These are phyloP conservation scores for Brachypteracias leptosomus DNA, from an alignment of 2,113 vertebrate genomes.

Conservation along the genomic window DNA sequence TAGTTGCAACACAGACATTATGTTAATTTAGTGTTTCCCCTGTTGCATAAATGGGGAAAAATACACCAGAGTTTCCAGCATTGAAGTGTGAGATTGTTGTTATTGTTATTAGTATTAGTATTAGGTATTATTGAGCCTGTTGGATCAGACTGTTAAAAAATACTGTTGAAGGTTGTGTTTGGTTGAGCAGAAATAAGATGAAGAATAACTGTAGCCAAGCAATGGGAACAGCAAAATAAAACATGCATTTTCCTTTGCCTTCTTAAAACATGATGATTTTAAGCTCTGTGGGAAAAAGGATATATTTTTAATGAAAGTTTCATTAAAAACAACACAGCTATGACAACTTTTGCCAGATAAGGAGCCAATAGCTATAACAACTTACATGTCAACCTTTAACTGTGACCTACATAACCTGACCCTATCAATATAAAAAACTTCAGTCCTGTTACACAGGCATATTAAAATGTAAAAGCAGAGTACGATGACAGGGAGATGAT, in stretches of 20 bases:
- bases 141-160: not conserved
- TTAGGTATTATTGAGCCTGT: not conserved
- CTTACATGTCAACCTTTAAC: not conserved
- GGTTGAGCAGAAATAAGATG: not conserved
- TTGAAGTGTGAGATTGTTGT: not conserved
- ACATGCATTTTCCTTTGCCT: not conserved
- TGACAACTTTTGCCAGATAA: not conserved
- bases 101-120: not conserved
- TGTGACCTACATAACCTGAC: not conserved
- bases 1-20: not conserved
- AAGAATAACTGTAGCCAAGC: not conserved
- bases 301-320: not conserved
- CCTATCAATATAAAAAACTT: not conserved
- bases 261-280: not conserved
- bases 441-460: not conserved
- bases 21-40: not conserved
- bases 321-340: not conserved
- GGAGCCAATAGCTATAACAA: not conserved
- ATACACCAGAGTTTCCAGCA: not conserved
- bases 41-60: not conserved
- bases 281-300: not conserved
- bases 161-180: not conserved
- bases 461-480: not conserved
- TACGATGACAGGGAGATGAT: not conserved
- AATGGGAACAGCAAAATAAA: not conserved